phyloP scores from a whole-genome alignment of 2,888 invertebrate genomes.

The Drosophila kuntzei region DNA sequence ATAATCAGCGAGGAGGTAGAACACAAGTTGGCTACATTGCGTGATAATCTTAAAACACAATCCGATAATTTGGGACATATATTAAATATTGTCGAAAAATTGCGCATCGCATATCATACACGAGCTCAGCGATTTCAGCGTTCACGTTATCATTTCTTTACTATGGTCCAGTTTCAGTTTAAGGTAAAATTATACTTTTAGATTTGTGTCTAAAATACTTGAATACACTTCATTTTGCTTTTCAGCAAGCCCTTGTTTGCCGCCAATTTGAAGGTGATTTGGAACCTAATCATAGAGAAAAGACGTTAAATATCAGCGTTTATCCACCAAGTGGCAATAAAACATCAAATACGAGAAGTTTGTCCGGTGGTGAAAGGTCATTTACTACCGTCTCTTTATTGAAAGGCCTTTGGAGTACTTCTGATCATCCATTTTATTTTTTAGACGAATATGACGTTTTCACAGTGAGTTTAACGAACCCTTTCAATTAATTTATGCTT shows the following conservation, averaged over 20 bases:
- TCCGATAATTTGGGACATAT: constrained; percentile 9
- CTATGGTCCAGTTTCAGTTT: constrained; percentile 81
- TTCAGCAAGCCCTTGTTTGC: constrained; percentile 75
- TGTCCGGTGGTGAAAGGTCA: constrained; percentile 98
- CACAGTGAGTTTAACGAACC: constrained; percentile 88
- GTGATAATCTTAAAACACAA: constrained; percentile 3
- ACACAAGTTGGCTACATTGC: constrained; percentile 26
- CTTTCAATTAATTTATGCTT: not conserved
- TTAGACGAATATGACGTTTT: constrained; percentile 99
- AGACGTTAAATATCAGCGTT: constrained; percentile 85
- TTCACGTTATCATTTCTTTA: constrained; percentile 57
- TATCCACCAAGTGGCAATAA: constrained; percentile 86
- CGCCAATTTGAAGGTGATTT: constrained; percentile 80
- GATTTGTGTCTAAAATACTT: not conserved
- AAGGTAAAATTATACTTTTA: constrained; percentile 63
- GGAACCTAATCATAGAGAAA: constrained; percentile 72
- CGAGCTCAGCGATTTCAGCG: constrained; percentile 55
- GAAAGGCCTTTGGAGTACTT: constrained; percentile 96
- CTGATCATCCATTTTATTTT: constrained; percentile 96
- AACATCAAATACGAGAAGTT: constrained; percentile 87
- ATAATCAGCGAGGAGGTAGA: constrained; percentile 71
- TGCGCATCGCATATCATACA: constrained; percentile 48
- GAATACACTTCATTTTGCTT: constrained; percentile 7
- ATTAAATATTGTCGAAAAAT: constrained; percentile 39
- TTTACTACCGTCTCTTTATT: constrained; percentile 98